Evolutionary conservation across 2,888 invertebrate genomes (phyloP).

Genomic region (Rhaphigaster nebulosa): DNA sequence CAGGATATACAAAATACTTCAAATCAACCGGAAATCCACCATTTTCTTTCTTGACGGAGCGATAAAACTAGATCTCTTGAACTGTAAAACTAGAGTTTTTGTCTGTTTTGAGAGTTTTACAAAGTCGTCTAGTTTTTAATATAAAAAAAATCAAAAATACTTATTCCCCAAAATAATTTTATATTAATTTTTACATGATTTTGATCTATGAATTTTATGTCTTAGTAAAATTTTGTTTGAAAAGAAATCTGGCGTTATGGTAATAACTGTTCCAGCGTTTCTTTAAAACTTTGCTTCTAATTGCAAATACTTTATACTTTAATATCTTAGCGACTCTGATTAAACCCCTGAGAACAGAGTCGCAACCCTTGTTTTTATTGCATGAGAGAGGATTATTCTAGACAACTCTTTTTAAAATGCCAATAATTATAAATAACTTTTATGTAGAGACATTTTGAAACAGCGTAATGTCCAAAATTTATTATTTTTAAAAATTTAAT

Average conservation of each 20-base stretch:
- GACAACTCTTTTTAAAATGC: neutral
- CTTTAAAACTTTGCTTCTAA: neutral
- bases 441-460: neutral
- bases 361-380: neutral
- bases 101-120: neutral
- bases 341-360: slow-evolving; percentile 27
- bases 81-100: neutral
- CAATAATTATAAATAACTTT: neutral
- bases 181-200: neutral
- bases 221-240: neutral
- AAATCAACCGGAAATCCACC: neutral
- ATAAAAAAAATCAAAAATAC: neutral
- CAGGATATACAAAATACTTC: neutral
- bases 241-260: neutral
- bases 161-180: neutral
- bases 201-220: neutral
- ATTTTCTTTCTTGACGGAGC: neutral
- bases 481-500: neutral
- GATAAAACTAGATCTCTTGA: neutral
- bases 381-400: neutral
- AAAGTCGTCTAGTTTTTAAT: neutral
- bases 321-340: neutral
- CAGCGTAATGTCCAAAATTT: neutral
- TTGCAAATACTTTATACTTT: neutral
- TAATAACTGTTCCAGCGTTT: neutral